A percentile compares a stretch with the other conserved stretches of the same genome.
Conservation (phyloP, 2,888 invertebrate genomes). For the Torymus aiolomorphi region DNA sequence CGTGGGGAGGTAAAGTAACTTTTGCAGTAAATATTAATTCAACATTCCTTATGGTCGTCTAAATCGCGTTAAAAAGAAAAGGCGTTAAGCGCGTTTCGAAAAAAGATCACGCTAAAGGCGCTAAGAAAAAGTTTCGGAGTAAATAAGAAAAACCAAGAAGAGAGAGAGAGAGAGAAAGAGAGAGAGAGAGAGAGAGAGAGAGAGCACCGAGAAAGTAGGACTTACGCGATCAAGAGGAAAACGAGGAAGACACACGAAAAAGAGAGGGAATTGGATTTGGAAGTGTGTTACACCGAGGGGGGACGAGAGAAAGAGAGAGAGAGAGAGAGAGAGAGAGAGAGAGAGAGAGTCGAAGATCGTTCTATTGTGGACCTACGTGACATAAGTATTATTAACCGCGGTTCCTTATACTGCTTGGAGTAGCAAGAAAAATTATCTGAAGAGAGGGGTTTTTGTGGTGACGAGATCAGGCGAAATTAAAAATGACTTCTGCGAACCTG, state of each 20-base stretch:
- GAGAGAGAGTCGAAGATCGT: constrained; percentile 27
- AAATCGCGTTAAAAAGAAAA: constrained; percentile 4
- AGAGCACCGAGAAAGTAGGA: constrained; percentile 31
- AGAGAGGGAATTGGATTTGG: background rate
- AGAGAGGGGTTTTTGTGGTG: background rate
- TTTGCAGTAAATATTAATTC: constrained; percentile 8
- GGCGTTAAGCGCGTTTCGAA: background rate
- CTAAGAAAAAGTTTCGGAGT: constrained; percentile 34
- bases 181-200: no score
- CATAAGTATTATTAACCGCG: constrained; percentile 26
- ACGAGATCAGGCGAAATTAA: no score
- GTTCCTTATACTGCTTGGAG: background rate
- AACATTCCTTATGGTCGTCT: background rate
- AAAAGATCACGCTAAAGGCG: background rate
- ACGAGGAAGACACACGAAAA: background rate
- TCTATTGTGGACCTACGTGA: constrained; percentile 13
- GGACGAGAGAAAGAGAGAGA: no score
- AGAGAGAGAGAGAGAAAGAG: background rate
- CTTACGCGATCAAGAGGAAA: constrained; percentile 24
- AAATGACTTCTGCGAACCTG: no score
- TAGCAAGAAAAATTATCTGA: background rate
- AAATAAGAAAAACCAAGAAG: constrained; percentile 32
- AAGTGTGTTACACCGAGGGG: constrained; percentile 5
- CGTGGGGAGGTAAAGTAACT: constrained; percentile 4
- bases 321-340: background rate